A percentile compares a stretch with the other conserved stretches of the same genome.
These are phyloP conservation scores for Bubo bubo DNA, from an alignment of 2,113 vertebrate species.

Conservation along the genomic window DNA sequence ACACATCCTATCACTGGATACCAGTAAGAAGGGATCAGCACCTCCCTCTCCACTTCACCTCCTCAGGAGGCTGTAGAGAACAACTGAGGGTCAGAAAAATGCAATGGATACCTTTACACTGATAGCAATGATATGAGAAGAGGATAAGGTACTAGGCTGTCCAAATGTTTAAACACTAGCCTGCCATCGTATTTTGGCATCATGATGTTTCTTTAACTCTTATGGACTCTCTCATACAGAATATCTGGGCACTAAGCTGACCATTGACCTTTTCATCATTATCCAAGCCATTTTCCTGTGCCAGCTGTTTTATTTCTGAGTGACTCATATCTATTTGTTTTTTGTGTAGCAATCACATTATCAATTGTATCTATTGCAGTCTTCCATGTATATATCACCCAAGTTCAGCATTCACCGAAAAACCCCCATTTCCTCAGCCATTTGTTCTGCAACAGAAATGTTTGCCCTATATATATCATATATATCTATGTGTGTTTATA, in stretches of 20 bases:
- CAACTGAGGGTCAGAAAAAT: neutral
- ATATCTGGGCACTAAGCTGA: neutral
- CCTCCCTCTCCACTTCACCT: neutral
- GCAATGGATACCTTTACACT: neutral
- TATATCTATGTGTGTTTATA: no score
- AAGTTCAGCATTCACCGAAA: neutral
- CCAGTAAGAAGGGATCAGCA: neutral
- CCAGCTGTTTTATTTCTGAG: neutral
- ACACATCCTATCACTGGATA: rapidly evolving
- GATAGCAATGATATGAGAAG: neutral
- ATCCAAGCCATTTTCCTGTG: neutral
- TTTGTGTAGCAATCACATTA: neutral
- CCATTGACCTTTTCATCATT: neutral
- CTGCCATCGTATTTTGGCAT: neutral
- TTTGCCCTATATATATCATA: neutral
- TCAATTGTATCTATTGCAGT: neutral
- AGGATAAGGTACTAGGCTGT: neutral
- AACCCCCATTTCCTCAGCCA: neutral
- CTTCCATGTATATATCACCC: neutral
- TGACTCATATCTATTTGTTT: neutral
- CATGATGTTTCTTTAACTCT: neutral
- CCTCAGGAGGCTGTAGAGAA: neutral
- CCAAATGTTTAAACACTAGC: neutral
- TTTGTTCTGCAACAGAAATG: neutral
- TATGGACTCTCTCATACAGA: neutral